Evolutionary conservation across 2,888 invertebrate genomes (phyloP).

Genomic region (Elgonia sp.): DNA sequence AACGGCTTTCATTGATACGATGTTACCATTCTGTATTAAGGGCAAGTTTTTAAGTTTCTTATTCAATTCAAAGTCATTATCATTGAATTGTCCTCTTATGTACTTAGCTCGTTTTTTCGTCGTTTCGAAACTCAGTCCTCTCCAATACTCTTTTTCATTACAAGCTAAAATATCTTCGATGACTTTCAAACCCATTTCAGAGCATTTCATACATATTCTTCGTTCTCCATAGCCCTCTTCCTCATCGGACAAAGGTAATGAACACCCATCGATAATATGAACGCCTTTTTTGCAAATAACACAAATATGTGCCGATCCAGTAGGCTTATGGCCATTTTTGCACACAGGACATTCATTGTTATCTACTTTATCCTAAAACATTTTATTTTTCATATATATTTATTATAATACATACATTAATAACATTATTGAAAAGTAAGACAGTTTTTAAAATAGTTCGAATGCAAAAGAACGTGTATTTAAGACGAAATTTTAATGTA

Average conservation of each 20-base stretch:
- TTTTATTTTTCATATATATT: no score
- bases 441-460: no score
- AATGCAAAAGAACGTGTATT: no score
- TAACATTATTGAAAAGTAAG: no score
- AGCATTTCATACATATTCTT: neutral
- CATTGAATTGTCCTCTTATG: conserved; percentile 3
- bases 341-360: neutral
- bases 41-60: conserved; percentile 18
- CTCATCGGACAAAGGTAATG: neutral
- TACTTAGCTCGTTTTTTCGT: neutral
- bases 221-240: neutral
- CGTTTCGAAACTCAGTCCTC: no score
- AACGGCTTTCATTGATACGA: neutral
- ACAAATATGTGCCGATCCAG: neutral
- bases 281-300: neutral
- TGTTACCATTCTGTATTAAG: conserved; percentile 22
- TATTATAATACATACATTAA: no score
- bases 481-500: no score
- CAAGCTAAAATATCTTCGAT: neutral
- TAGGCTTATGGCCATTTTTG: neutral
- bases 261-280: neutral
- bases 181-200: neutral
- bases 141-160: no score
- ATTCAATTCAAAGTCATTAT: neutral
- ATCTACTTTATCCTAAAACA: neutral